Evolutionary conservation across 2,888 invertebrate genomes (phyloP), one percentile per base, ranked within the genome.

Genomic region (Tanytarsus gracilentus): DNA sequence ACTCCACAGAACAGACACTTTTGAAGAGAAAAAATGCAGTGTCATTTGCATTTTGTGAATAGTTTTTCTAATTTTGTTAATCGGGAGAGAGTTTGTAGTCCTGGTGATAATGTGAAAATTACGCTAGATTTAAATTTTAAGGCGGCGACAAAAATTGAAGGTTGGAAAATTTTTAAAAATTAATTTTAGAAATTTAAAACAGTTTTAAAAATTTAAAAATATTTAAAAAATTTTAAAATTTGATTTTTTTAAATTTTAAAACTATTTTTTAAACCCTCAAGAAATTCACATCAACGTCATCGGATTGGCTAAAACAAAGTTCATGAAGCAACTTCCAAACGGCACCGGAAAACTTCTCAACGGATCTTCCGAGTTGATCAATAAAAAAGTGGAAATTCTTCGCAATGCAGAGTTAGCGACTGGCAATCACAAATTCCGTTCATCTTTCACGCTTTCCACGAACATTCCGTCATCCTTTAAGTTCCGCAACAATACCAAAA

Each of bases 21-120:
- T n/a, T n/a, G n/a, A n/a, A n/a, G n/a, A n/a, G n/a, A 2, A 18
- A 44, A 44, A 44, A 44, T 44, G 44, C 44, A 44, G 2, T 44
- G 44, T n/a, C 18, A 44, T 23, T 9, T 44, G n/a, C 44, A 44
- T 44, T 44, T 44, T 44, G 44, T 44, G 8, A 44, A 44, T 9
- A 44, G 44, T 18, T 44, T 44, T 44, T 16, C 18, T 11, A 44
- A 44, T 44, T 44, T 44, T 44, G 44, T 44, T 4, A 44, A 44
- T 44, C 44, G 23, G 5, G 21, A 44, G 9, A 16, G 44, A 44
- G 21, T 44, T 9, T 44, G 44, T n/a, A 44, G 44, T 44, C 44
- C 44, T 4, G 44, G 44, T 2, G 44, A 44, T 5, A 44, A 44
- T 44, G 44, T 44, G 2, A 44, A 44, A 11, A 23, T 44, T 2